phyloP scores from a whole-genome alignment of 2,797 vertebrate genomes.

The Meda fulgida region DNA sequence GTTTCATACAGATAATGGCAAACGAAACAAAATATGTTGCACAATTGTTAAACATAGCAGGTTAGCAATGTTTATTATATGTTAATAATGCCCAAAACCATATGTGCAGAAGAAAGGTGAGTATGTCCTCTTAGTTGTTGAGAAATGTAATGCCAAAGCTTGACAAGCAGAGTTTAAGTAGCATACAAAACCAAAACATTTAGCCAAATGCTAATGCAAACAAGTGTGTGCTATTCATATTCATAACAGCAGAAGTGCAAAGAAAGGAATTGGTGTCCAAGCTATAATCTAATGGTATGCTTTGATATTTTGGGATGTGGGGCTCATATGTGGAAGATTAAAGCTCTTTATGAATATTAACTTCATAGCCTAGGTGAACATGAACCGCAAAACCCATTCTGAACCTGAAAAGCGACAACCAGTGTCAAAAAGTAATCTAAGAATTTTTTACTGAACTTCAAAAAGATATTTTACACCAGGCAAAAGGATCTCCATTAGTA shows the following conservation, averaged over 20 bases:
- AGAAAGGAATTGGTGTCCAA: no score
- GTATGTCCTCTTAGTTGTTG: background rate
- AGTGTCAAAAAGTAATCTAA: background rate
- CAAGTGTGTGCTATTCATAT: background rate
- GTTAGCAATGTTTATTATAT: background rate
- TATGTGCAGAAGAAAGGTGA: background rate
- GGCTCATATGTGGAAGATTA: background rate
- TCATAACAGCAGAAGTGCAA: background rate
- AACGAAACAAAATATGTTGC: background rate
- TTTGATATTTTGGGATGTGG: background rate
- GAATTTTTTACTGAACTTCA: background rate
- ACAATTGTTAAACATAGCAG: background rate
- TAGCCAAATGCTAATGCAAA: background rate
- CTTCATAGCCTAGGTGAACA: background rate
- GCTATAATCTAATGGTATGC: background rate
- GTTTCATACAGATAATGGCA: conserved; percentile 1
- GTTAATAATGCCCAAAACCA: background rate
- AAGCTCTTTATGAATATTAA: background rate
- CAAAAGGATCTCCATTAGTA: no score
- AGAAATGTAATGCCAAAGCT: background rate
- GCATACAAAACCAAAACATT: background rate
- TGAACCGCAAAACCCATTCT: background rate
- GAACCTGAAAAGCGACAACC: background rate
- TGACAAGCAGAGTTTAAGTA: background rate
- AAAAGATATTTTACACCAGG: background rate